Evolutionary conservation across 2,888 invertebrate genomes (phyloP).

Genomic region (Chrysodeixis includens): DNA sequence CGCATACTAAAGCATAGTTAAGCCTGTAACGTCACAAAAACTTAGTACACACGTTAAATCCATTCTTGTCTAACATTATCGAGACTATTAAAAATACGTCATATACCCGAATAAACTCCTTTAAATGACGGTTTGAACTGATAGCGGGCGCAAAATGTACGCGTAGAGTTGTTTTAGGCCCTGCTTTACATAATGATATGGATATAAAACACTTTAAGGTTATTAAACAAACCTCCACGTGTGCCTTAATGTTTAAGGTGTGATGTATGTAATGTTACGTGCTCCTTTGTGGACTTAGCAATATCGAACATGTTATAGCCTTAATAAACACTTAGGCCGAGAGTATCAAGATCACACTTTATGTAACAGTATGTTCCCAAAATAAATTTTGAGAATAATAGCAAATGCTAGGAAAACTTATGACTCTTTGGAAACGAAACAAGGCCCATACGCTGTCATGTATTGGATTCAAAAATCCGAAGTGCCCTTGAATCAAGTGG

Average conservation of each 20-base stretch:
- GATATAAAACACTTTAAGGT: constrained; percentile 66
- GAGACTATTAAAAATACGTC: constrained; percentile 20
- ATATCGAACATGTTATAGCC: not conserved
- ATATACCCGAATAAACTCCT: constrained; percentile 40
- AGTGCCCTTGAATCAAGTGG: constrained; percentile 20
- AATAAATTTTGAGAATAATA: not conserved
- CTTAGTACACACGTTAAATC: too few relatives aligned
- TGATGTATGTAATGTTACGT: constrained; percentile 36
- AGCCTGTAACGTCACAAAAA: too few relatives aligned
- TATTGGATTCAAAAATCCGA: constrained; percentile 29
- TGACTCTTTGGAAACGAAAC: not conserved
- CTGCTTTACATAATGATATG: constrained; percentile 81
- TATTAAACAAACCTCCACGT: constrained; percentile 50
- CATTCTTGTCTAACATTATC: not conserved
- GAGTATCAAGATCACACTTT: not conserved
- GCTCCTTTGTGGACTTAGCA: constrained; percentile 8
- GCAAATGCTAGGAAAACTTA: constrained; percentile 19
- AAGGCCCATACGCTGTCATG: constrained; percentile 25
- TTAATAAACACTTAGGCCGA: constrained; percentile 8
- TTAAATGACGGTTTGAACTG: constrained; percentile 68
- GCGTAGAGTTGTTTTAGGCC: constrained; percentile 81
- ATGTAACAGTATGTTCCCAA: not conserved
- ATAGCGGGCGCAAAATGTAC: constrained; percentile 76
- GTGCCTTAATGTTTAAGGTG: constrained; percentile 59
- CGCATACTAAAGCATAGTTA: too few relatives aligned